Evolutionary conservation across 2,113 vertebrate genomes (phyloP), one percentile per base, ranked within the genome.

Genomic region (Ptilonorhynchus violaceus): DNA sequence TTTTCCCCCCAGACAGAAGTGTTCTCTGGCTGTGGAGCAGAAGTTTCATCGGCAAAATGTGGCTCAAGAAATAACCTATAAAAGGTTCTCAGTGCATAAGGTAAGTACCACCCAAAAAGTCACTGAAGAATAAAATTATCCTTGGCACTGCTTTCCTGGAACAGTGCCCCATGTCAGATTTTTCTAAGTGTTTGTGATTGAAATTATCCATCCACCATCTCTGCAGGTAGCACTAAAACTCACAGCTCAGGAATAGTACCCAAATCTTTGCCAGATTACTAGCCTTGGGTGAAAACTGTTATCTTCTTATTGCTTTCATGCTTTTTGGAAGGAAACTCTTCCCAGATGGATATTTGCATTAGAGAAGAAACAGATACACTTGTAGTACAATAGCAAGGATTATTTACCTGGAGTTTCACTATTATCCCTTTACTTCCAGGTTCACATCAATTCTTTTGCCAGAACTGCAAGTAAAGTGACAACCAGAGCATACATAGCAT

Each of bases 121-220:
- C 89, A 82, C 11, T 84, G 89, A 88, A 82, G 79, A 87, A 81
- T 85, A 87, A 82, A 94, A 93, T 78, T 82, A 91, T 75, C 58
- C 41, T 64, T 93, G 93, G 91, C 88, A 78, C 56, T 46, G 68
- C 69, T 87, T 84, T 75, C 73, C 69, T 92, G 88, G 88, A 95
- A 85, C 35, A 68, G 73, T 73, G 90, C 88, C 86, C 73, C 60
- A 55, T 1, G 14, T 78, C 92, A 94, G 88, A 91, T 75, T 92
- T 93, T 37, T 82, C 56, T 41, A 93, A 93, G 79, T 58, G 53
- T 77, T 80, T 81, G 49, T 84, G 80, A 94, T 62, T 94, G 86
- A 96, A 96, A 93, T 95, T 73, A 91, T 79, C 83, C 62, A 62
- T 78, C 80, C 62, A 93, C 64, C 69, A 91, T 68, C 86, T 93